These are phyloP conservation scores for Sinhomidia bicolor DNA, from an alignment of 2,888 invertebrate species.

Conservation along the genomic window DNA sequence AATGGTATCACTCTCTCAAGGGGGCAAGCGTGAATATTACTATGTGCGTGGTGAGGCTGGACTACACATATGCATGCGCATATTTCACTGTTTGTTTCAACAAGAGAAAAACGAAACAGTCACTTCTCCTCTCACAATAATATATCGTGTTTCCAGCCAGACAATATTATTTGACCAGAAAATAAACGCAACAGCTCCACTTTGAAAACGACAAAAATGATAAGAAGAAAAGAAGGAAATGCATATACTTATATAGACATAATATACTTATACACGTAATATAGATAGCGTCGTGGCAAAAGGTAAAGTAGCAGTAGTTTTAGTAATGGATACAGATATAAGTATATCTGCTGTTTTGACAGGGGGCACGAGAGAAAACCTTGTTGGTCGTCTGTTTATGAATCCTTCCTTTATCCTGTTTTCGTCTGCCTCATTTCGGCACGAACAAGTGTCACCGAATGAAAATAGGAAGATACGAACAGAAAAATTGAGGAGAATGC, in stretches of 20 bases:
- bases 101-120: conserved; percentile 25
- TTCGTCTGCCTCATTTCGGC: conserved; percentile 61
- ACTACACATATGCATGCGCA: too few relatives aligned
- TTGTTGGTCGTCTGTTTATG: conserved; percentile 27
- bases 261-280: too few relatives aligned
- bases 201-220: neutral
- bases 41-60: too few relatives aligned
- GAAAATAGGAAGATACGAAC: neutral
- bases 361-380: conserved; percentile 80
- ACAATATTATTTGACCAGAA: neutral
- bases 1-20: conserved; percentile 67
- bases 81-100: too few relatives aligned
- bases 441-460: conserved; percentile 61
- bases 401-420: conserved; percentile 69
- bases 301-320: conserved; percentile 4
- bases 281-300: too few relatives aligned
- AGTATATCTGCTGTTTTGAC: conserved; percentile 78
- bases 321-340: conserved; percentile 42
- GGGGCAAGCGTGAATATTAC: conserved; percentile 47
- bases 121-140: neutral
- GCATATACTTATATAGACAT: too few relatives aligned
- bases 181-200: neutral
- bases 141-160: neutral
- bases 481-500: conserved; percentile 3
- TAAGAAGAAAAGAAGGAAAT: too few relatives aligned